Percentiles rank a stretch among this genome's conserved stretches.
phyloP scores from a whole-genome alignment of 2,888 invertebrate species.

The Cataglyphis rosenhaueri region DNA sequence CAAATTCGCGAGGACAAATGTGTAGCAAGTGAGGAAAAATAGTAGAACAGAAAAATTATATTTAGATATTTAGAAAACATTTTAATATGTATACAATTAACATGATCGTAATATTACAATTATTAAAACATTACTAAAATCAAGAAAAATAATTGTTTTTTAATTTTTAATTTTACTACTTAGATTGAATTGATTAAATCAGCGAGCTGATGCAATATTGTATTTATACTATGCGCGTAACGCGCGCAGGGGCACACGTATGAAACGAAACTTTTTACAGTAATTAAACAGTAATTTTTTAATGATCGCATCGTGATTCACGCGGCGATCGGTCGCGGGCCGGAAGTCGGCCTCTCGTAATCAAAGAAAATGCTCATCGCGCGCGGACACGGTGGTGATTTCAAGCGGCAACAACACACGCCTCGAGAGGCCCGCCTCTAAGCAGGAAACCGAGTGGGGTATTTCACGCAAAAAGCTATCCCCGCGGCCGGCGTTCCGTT shows the following conservation, averaged over 20 bases:
- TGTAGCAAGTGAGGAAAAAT: not conserved
- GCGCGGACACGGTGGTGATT: constrained; percentile 44
- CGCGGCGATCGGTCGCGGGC: constrained; percentile 31
- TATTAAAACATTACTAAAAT: not conserved
- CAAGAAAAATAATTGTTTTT: not conserved
- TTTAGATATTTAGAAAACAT: not conserved
- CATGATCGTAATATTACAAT: not conserved
- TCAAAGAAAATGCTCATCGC: constrained; percentile 51
- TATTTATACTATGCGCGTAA: constrained; percentile 25
- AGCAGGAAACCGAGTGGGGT: constrained; percentile 41
- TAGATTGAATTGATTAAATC: constrained; percentile 7
- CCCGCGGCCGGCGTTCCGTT: constrained; percentile 42
- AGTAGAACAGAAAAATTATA: not conserved
- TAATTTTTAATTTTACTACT: not conserved
- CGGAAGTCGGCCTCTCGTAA: constrained; percentile 51
- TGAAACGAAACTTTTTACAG: constrained; percentile 46
- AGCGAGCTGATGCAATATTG: constrained; percentile 11
- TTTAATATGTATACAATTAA: not conserved
- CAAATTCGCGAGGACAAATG: not conserved
- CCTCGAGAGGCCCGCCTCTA: constrained; percentile 22
- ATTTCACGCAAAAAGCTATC: constrained; percentile 49
- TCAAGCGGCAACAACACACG: constrained; percentile 25
- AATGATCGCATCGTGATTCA: constrained; percentile 43
- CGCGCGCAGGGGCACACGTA: not conserved
- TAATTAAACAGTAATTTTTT: constrained; percentile 55